phyloP scores from a whole-genome alignment of 92 coral and sea anemone genomes.

The Heteractis magnifica region DNA sequence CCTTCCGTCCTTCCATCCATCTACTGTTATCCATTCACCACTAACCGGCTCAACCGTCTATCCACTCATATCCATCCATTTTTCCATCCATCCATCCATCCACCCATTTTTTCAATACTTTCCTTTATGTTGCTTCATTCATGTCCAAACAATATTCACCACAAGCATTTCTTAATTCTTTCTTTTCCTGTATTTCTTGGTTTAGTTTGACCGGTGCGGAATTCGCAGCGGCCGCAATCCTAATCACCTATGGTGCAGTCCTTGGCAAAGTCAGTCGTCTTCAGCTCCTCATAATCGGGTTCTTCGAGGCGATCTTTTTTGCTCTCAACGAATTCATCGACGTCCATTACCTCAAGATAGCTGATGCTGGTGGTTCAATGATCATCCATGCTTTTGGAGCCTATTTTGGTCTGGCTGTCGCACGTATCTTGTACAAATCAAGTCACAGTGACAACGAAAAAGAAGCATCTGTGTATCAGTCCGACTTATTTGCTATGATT shows the following conservation, averaged over 20 bases:
- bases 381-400: constrained; percentile 71
- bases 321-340: constrained; percentile 62
- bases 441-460: constrained; percentile 46
- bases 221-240: constrained; percentile 68
- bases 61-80: not conserved
- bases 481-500: constrained; percentile 66
- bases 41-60: too few relatives aligned
- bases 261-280: constrained; percentile 79
- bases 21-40: too few relatives aligned
- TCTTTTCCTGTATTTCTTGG: not conserved
- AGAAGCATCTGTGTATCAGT: constrained; percentile 67
- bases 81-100: not conserved
- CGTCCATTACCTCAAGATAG: constrained; percentile 58
- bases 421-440: constrained; percentile 45
- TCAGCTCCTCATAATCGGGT: constrained; percentile 60
- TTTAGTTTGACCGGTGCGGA: constrained; percentile 58
- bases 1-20: too few relatives aligned
- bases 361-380: constrained; percentile 81
- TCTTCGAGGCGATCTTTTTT: constrained; percentile 62
- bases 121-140: not conserved
- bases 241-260: constrained; percentile 68
- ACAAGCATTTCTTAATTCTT: not conserved
- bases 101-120: not conserved
- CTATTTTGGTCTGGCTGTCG: constrained; percentile 70
- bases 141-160: not conserved